phyloP scores from a whole-genome alignment of 2,113 vertebrate genomes.

The Gallinago jamesoni region DNA sequence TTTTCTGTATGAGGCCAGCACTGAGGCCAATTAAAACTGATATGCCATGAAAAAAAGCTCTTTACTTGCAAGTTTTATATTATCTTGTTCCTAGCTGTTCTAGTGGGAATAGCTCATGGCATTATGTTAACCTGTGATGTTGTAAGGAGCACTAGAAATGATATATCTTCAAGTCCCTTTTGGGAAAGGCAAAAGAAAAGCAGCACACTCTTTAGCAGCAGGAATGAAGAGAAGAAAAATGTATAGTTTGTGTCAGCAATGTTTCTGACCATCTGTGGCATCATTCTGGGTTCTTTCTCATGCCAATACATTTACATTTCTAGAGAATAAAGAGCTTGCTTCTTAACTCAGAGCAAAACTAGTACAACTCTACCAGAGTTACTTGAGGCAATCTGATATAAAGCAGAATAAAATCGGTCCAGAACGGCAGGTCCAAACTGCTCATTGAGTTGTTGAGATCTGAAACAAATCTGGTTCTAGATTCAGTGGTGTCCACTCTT shows the following conservation, averaged over 20 bases:
- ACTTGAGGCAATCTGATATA: neutral
- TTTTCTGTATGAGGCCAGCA: constrained; percentile 11
- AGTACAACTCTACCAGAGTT: neutral
- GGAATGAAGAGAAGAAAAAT: constrained; percentile 21
- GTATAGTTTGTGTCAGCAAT: constrained; percentile 38
- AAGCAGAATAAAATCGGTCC: neutral
- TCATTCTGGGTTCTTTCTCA: constrained; percentile 34
- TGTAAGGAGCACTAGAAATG: neutral
- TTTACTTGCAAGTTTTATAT: constrained; percentile 43
- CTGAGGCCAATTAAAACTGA: constrained; percentile 51
- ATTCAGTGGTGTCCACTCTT: neutral
- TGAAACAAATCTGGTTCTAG: neutral
- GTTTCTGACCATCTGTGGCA: constrained; percentile 54
- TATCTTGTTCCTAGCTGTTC: neutral
- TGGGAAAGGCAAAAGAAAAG: constrained; percentile 32
- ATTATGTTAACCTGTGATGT: constrained; percentile 31
- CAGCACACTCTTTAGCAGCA: constrained; percentile 9
- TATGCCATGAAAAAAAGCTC: neutral
- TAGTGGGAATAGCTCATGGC: constrained; percentile 15
- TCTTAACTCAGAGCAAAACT: neutral
- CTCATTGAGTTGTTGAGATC: neutral
- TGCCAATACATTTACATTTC: constrained; percentile 47
- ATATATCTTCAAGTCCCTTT: constrained; percentile 31
- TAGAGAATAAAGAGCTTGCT: neutral
- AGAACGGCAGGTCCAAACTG: neutral